Conservation (phyloP, 2,888 invertebrate species). For the Cistogaster globosa region DNA sequence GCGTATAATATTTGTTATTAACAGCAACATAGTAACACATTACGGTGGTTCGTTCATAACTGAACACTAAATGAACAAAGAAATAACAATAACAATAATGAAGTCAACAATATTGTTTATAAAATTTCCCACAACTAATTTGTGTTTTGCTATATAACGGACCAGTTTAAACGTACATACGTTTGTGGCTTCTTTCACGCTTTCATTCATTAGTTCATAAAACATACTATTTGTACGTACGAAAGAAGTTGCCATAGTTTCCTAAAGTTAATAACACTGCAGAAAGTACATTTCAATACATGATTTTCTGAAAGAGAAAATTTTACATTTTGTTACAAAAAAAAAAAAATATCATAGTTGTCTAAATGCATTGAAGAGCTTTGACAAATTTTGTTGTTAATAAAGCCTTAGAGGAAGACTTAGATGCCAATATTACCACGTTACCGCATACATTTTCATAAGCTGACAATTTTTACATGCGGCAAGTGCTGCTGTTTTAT, state of each 20-base stretch:
- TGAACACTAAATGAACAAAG: too few species aligned
- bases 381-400: not conserved
- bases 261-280: conserved; percentile 12
- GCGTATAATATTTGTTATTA: too few species aligned
- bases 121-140: too few species aligned
- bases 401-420: not conserved
- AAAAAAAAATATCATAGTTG: not conserved
- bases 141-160: too few species aligned
- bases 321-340: not conserved
- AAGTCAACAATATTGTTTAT: too few species aligned
- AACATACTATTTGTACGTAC: not conserved
- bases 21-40: too few species aligned
- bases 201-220: not conserved
- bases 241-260: conserved; percentile 4
- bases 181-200: not conserved
- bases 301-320: too few species aligned
- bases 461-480: conserved; percentile 30
- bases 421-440: not conserved
- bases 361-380: not conserved
- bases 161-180: too few species aligned
- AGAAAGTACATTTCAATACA: not conserved
- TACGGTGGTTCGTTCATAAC: too few species aligned
- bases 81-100: too few species aligned
- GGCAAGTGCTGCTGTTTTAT: not conserved
- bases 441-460: conserved; percentile 23